Base-by-base conservation (phyloP, 2,113 vertebrate genomes). In the Heterotis niloticus region DNA sequence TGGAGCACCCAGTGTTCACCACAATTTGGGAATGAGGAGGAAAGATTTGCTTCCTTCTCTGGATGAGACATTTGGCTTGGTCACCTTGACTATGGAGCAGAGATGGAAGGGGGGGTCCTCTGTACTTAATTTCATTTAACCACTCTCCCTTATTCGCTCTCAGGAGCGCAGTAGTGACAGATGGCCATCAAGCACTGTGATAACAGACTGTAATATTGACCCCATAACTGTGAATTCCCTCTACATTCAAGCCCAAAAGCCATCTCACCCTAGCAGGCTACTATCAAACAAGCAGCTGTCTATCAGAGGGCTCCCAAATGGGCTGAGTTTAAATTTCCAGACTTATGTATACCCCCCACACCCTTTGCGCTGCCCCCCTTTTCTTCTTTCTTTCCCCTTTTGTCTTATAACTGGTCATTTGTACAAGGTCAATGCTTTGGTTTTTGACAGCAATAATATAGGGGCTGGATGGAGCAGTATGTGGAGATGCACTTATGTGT, bases 161-260 rank as follows among this genome's bases (percentile, higher is more conserved):
- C 78, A 59, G 79, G 83, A 86, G 84, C 79, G 79, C 81, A 86
- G 87, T 82, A 81, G 86, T 83, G 86, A 87, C 81, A 90, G 88
- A 83, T 71, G 84, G 83, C 89, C 88, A 87, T 86, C 85, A 83
- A 92, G 85, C 92, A 93, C 92, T 93, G 92, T 93, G 92, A 93
- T 86, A 88, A 90, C 85, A 90, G 89, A 90, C 89, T 88, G 89
- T 88, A 90, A 85, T 81, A 87, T 83, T 87, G 90, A 92, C 90
- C 90, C 80, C 88, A 78, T 82, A 86, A 90, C 90, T 90, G 91
- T 92, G 90, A 91, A 85, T 84, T 54, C 29, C 26, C 52, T 57
- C 66, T n/a, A 59, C 14, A 54, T 11, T 16, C 28, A 28, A 44
- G 29, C 76, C 26, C 54, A 57, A 20, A 26, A 29, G 28, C 52